These are phyloP conservation scores for Limnephilus rhombicus DNA, from an alignment of 2,888 invertebrate genomes.

Conservation along the genomic window DNA sequence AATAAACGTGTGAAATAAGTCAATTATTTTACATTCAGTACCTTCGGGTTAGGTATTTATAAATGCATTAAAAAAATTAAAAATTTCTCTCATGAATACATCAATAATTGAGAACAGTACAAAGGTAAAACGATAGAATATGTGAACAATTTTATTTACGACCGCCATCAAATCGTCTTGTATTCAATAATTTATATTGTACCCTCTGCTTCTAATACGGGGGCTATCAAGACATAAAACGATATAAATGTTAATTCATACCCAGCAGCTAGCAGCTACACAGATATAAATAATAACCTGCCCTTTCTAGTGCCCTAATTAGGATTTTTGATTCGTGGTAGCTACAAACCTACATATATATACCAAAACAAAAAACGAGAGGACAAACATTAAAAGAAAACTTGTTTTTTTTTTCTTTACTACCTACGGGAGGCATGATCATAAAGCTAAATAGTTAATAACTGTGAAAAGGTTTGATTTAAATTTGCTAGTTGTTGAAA, in stretches of 20 bases:
- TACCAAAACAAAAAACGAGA: not conserved
- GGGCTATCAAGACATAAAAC: constrained; percentile 12
- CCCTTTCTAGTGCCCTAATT: not conserved
- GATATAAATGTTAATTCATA: constrained; percentile 1
- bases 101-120: not conserved
- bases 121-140: not conserved
- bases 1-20: too few species aligned
- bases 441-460: too few species aligned
- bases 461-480: too few species aligned
- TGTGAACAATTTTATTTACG: constrained; percentile 21
- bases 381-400: not conserved
- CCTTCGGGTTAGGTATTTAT: too few species aligned
- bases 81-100: constrained; percentile 1
- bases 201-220: not conserved
- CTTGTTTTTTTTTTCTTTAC: not conserved
- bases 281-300: not conserved
- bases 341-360: not conserved
- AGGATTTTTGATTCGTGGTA: not conserved
- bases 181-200: constrained; percentile 14
- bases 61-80: not conserved
- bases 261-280: not conserved
- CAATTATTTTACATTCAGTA: too few species aligned
- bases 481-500: too few species aligned
- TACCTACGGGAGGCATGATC: too few species aligned
- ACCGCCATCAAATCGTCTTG: constrained; percentile 11